Evolutionary conservation across 2,797 vertebrate species (phyloP).

Genomic region (Notamacropus eugenii): DNA sequence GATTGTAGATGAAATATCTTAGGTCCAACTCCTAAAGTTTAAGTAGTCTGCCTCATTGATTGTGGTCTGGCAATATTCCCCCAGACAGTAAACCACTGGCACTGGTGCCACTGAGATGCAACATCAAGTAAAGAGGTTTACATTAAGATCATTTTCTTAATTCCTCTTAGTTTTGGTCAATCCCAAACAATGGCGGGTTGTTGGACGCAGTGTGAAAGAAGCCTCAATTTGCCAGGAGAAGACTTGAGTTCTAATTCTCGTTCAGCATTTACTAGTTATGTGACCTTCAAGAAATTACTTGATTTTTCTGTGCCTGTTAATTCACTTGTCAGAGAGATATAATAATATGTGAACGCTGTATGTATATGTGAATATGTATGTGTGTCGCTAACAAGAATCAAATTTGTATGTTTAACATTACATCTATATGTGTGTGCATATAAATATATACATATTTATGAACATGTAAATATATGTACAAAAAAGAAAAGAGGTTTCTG

Average conservation of each 20-base stretch:
- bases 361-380: neutral
- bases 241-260: neutral
- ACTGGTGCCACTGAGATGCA: neutral
- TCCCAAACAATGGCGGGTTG: neutral
- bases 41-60: neutral
- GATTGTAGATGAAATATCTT: neutral
- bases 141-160: neutral
- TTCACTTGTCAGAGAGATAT: neutral
- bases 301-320: neutral
- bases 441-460: neutral
- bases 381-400: neutral
- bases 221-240: neutral
- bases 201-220: neutral
- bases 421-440: neutral
- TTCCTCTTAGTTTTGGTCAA: neutral
- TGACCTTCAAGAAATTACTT: neutral
- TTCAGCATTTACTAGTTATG: neutral
- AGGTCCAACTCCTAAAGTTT: neutral
- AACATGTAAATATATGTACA: neutral
- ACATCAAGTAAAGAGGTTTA: neutral
- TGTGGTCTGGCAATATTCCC: slow-evolving; percentile 22
- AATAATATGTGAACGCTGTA: neutral
- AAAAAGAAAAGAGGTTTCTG: neutral
- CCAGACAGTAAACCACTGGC: neutral
- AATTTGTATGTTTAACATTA: neutral